phyloP scores from a whole-genome alignment of 2,113 vertebrate genomes.

The Choloepus hoffmanni region DNA sequence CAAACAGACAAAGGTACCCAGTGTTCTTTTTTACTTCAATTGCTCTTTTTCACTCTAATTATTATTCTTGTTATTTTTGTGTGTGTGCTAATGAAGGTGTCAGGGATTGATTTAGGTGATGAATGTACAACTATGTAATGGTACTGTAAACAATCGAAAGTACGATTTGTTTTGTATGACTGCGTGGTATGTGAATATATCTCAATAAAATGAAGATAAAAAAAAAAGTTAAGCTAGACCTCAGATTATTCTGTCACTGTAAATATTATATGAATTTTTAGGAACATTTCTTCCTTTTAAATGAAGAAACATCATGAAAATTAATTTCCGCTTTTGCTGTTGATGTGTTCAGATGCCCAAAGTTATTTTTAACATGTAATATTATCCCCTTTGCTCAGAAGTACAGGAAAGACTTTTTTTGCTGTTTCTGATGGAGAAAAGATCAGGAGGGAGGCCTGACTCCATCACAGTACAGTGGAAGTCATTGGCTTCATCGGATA shows the following conservation, averaged over 20 bases:
- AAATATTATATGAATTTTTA: slow-evolving; percentile 9
- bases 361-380: neutral
- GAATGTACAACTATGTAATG: no score
- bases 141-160: no score
- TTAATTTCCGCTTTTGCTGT: neutral
- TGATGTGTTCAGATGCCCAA: neutral
- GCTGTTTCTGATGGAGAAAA: neutral
- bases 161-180: no score
- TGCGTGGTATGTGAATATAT: no score
- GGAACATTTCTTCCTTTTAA: neutral
- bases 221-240: neutral
- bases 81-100: no score
- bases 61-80: no score
- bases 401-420: neutral
- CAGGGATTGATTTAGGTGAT: no score
- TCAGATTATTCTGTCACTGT: neutral
- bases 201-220: no score
- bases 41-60: no score
- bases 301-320: fast-evolving
- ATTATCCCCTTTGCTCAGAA: neutral
- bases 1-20: no score
- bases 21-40: no score
- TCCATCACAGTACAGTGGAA: neutral
- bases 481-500: neutral
- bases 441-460: neutral